Conservation (phyloP, 1,140 invertebrate genomes). For the Panonychus citri region DNA sequence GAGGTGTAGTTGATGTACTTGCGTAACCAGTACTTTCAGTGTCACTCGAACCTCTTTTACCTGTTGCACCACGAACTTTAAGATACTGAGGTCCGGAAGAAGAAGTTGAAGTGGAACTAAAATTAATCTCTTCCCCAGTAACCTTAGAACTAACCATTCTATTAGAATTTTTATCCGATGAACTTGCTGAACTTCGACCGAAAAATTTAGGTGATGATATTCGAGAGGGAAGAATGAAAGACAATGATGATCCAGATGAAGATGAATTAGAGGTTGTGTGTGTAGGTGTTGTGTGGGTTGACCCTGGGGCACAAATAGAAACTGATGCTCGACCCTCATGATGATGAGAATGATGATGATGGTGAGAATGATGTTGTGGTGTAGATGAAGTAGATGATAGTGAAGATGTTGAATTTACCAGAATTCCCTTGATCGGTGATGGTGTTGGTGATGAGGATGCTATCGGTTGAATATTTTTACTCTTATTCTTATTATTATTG, state of each 20-base stretch:
- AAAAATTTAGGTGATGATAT: not conserved
- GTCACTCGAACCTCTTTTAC: conserved; percentile 14
- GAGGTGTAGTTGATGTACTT: conserved; percentile 15
- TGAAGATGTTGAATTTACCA: not conserved
- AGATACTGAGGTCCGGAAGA: conserved; percentile 9
- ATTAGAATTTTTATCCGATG: too few relatives aligned
- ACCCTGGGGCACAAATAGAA: not conserved
- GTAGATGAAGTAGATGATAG: not conserved
- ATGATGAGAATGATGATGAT: too few relatives aligned
- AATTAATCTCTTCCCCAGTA: not conserved
- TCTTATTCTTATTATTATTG: not conserved
- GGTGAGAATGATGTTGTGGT: not conserved
- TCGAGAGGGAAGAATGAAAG: not conserved
- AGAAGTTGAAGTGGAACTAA: conserved; percentile 9
- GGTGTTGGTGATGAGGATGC: not conserved
- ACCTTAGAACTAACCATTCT: too few relatives aligned
- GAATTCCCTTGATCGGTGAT: too few relatives aligned
- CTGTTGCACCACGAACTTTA: conserved; percentile 14
- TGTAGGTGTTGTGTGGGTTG: not conserved
- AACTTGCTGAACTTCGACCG: conserved; percentile 11
- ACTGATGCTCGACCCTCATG: conserved; percentile 1
- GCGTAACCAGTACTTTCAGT: conserved; percentile 13
- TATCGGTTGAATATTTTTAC: too few relatives aligned
- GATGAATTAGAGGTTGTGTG: not conserved
- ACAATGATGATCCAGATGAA: not conserved